These are phyloP conservation scores for Columba guinea DNA, from an alignment of 2,797 vertebrate genomes.

Conservation along the genomic window DNA sequence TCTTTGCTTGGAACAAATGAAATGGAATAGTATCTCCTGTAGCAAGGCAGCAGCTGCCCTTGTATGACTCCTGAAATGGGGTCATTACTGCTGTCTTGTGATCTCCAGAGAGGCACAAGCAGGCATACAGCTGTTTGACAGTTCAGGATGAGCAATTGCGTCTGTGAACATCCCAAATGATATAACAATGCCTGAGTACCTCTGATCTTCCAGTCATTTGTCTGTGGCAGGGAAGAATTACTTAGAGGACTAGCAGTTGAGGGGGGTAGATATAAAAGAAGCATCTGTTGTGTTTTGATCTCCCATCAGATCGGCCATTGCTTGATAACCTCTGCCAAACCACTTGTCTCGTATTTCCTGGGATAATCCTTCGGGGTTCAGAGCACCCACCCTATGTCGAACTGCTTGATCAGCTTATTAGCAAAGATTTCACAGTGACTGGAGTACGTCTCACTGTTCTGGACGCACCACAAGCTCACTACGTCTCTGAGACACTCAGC, in stretches of 20 bases:
- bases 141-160: neutral
- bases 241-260: neutral
- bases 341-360: conserved; percentile 76
- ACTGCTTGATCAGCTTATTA: conserved; percentile 66
- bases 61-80: conserved; percentile 58
- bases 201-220: neutral
- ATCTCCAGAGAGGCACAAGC: neutral
- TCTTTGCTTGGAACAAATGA: conserved; percentile 40
- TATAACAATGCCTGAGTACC: rapidly evolving
- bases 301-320: neutral
- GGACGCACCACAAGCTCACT: conserved; percentile 60
- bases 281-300: neutral
- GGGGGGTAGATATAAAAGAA: neutral
- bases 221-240: neutral
- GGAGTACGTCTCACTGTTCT: conserved; percentile 67
- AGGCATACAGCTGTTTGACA: neutral
- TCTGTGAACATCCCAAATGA: neutral
- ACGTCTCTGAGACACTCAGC: conserved; percentile 41
- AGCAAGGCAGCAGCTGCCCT: conserved; percentile 46
- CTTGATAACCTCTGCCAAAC: conserved; percentile 69
- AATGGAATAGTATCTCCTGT: neutral
- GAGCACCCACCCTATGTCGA: conserved; percentile 56
- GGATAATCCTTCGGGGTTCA: conserved; percentile 46
- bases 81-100: conserved; percentile 48
- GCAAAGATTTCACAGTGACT: conserved; percentile 76